Base-by-base conservation (phyloP, 2,888 invertebrate genomes). In the Smittia sp. region DNA sequence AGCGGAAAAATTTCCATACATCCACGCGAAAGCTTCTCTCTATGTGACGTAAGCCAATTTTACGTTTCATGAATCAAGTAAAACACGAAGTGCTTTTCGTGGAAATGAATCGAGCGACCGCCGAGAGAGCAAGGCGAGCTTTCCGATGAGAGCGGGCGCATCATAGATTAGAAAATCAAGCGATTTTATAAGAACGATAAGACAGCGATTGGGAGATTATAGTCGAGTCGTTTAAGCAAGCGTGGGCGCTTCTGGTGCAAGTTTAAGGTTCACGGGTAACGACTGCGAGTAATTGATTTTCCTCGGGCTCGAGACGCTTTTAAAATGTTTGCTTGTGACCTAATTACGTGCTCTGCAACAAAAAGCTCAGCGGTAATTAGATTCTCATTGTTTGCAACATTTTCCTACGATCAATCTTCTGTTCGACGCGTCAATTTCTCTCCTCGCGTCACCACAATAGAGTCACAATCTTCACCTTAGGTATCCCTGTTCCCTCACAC, bases 161-260 rank as follows among this genome's bases (percentile, higher is more conserved):
- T 25, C 15, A 54, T 69, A 41, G 54, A 69, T 54, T 54, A 54
- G 54, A 69, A 32, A 69, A 69, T 27, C 15, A 69, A 52, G 54
- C 54, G 69, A 69, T 69, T 68, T 46, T 13, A 68, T 68, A 68
- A 68, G 46, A 58, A 41, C 46, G 41, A 68, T 68, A 58, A 58
- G 20, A 20, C 18, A 11, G 25, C 13, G 68, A 3, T 24, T 68
- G 41, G 24, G 20, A 41, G 68, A 68, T 68, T 68, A 68, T 68
- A 46, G 41, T 22, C 6, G 24, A 68, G 46, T 18, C 46, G 41
- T 41, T 68, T 24, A 58, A 22, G 58, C n/a, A 58, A 58, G 46
- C 2, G 11, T 11, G 46, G n/a, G n/a, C 11, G 6, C 46, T 46
- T 32, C 32, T 3, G n/a, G n/a, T n/a, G 9, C 32, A 32, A 3